Percentiles rank a stretch among this genome's conserved stretches.
These are phyloP conservation scores for Lordiphosa fenestrarum DNA, from an alignment of 2,888 invertebrate species.

Conservation along the genomic window DNA sequence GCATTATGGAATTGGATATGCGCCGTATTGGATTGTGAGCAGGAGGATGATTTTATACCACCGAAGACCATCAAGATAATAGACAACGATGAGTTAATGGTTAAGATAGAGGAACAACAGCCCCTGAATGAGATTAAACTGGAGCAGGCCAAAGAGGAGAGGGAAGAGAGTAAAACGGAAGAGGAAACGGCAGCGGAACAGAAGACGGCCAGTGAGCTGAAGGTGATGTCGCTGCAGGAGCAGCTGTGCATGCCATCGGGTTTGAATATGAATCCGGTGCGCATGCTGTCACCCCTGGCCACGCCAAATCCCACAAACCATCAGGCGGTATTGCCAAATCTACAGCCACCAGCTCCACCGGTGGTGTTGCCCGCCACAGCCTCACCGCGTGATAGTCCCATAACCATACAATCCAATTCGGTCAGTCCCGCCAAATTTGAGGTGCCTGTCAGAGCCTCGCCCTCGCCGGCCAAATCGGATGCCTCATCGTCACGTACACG, in stretches of 20 bases:
- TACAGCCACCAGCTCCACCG: constrained; percentile 28
- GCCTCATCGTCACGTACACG: constrained; percentile 83
- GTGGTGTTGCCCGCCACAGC: constrained; percentile 38
- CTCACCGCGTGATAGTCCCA: constrained; percentile 80
- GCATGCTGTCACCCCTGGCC: constrained; percentile 77
- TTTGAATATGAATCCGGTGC: constrained; percentile 80
- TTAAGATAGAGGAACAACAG: constrained; percentile 48
- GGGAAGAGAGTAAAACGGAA: constrained; percentile 30
- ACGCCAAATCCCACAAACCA: constrained; percentile 74
- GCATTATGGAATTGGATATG: constrained; percentile 90
- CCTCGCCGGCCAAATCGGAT: constrained; percentile 83
- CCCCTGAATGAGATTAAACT: constrained; percentile 44
- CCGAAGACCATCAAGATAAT: constrained; percentile 79
- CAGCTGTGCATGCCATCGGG: constrained; percentile 80
- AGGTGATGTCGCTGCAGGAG: constrained; percentile 78
- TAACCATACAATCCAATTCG: constrained; percentile 79
- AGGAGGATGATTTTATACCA: constrained; percentile 86
- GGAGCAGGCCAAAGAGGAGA: constrained; percentile 64
- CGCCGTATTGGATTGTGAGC: constrained; percentile 87
- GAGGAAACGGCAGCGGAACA: constrained; percentile 68
- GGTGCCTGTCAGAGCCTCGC: constrained; percentile 83
- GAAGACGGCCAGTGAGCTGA: constrained; percentile 71
- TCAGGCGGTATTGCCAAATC: constrained; percentile 41
- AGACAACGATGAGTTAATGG: constrained; percentile 62
- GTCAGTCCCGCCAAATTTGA: constrained; percentile 82